A percentile compares a stretch with the other conserved stretches of the same genome.
phyloP scores from a whole-genome alignment of 2,888 invertebrate species.

The Lordiphosa fenestrarum region DNA sequence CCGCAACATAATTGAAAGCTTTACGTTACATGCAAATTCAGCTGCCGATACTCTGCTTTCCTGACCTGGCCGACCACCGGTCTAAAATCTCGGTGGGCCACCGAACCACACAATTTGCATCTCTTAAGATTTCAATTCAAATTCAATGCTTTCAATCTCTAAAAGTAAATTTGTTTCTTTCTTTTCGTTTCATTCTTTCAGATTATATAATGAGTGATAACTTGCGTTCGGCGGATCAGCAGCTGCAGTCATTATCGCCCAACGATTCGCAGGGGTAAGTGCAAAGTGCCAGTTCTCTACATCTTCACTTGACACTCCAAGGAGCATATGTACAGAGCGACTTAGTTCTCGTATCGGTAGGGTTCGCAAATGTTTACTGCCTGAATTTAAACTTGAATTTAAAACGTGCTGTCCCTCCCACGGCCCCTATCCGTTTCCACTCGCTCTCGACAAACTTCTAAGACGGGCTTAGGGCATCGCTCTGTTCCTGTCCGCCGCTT shows the following conservation, averaged over 20 bases:
- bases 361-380: no score
- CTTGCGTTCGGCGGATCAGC: constrained; percentile 81
- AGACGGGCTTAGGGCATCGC: not conserved
- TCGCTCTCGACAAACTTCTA: not conserved
- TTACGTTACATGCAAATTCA: no score
- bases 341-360: no score
- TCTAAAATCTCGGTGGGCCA: no score
- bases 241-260: constrained; percentile 79
- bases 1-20: no score
- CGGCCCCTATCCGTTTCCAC: no score
- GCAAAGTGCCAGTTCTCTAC: not conserved
- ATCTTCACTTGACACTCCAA: constrained; percentile 3
- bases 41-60: no score
- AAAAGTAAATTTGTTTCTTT: not conserved
- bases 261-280: constrained; percentile 82
- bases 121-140: not conserved
- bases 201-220: constrained; percentile 83
- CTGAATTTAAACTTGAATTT: no score
- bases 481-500: not conserved
- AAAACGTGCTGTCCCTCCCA: no score
- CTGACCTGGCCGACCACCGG: no score
- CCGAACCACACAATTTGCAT: no score
- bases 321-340: not conserved
- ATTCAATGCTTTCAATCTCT: not conserved
- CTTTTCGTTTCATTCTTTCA: constrained; percentile 59